Conservation (phyloP, 2,797 vertebrate genomes). For the Lerista edwardsae region DNA sequence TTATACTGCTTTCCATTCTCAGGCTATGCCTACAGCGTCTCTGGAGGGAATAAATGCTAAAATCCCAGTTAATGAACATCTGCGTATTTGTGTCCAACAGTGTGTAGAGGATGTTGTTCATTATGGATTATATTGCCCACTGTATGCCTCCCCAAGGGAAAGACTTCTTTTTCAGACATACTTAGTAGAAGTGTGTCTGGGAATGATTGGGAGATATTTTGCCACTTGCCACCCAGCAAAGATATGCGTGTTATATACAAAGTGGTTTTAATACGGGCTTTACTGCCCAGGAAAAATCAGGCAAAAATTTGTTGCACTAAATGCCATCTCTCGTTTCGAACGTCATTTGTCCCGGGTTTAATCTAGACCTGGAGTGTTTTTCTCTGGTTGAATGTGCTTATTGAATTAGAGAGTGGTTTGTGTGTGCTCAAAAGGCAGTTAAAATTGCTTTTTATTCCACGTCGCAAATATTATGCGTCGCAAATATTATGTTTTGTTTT, state of each 20-base stretch:
- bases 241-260: neutral
- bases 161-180: neutral
- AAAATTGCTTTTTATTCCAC: too few relatives aligned
- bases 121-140: neutral
- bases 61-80: neutral
- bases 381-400: neutral
- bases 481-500: neutral
- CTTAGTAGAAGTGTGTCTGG: neutral
- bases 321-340: neutral
- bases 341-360: neutral
- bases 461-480: neutral
- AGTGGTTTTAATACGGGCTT: neutral
- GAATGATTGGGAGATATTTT: neutral
- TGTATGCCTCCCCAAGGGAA: neutral
- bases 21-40: neutral
- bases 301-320: neutral
- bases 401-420: neutral
- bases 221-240: neutral
- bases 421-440: neutral
- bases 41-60: neutral
- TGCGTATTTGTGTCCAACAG: neutral
- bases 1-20: neutral
- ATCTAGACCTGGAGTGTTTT: neutral
- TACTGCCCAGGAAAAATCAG: neutral
- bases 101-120: neutral